Percentiles rank a stretch among this genome's conserved stretches.
These are phyloP conservation scores for Actinostola sp. DNA, from an alignment of 92 coral and sea anemone species.

Conservation along the genomic window DNA sequence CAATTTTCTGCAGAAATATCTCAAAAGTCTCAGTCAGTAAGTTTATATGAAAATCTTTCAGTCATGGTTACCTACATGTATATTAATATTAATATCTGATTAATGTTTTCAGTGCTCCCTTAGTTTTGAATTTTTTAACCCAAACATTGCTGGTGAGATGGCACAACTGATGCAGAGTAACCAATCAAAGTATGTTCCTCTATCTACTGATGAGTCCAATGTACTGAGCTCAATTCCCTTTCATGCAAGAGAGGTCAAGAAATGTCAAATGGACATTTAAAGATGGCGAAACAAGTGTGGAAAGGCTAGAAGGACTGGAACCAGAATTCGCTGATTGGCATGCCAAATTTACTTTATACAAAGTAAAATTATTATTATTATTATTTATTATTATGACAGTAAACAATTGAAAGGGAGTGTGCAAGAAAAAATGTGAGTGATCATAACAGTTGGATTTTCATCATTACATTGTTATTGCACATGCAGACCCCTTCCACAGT, in stretches of 20 bases:
- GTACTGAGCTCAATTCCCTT: slow-evolving; percentile 37
- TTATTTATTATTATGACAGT: not conserved
- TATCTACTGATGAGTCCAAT: slow-evolving; percentile 4
- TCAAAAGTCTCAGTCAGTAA: slow-evolving; percentile 53
- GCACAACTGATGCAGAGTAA: slow-evolving; percentile 52
- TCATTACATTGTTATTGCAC: too few species aligned
- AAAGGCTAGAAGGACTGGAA: slow-evolving; percentile 49
- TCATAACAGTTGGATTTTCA: too few species aligned
- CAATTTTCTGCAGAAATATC: slow-evolving; percentile 51
- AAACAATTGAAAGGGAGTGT: too few species aligned
- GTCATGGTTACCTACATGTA: not conserved
- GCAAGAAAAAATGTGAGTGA: too few species aligned
- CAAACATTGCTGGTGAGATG: slow-evolving; percentile 74
- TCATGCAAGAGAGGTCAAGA: slow-evolving; percentile 38
- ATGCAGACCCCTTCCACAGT: too few species aligned
- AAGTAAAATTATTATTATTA: slow-evolving; percentile 7
- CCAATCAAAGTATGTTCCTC: slow-evolving; percentile 60
- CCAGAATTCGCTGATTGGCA: slow-evolving; percentile 63
- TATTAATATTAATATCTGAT: not conserved
- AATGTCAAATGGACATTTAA: slow-evolving; percentile 40
- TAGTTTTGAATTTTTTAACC: slow-evolving; percentile 51
- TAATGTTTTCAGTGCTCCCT: slow-evolving; percentile 54
- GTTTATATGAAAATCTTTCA: slow-evolving; percentile 1
- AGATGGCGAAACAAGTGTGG: slow-evolving; percentile 43
- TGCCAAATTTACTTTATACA: slow-evolving; percentile 47